Percentiles rank a stretch among this genome's conserved stretches.
Conservation (phyloP, 1,140 invertebrate species). For the Hydropsyche tenuis region DNA sequence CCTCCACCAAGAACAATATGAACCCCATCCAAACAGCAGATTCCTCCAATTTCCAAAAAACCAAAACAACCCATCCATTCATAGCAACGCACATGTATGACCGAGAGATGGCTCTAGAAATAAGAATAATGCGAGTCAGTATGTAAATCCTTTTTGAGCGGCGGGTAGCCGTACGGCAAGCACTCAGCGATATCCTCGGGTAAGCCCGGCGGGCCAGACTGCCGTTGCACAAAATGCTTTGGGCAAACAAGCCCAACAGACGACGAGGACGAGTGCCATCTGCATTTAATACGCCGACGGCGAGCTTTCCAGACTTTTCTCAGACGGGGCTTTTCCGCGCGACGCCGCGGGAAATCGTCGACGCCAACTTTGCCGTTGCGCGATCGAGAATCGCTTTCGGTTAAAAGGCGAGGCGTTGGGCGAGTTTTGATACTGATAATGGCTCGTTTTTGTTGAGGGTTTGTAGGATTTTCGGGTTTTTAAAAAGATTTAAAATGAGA, state of each 20-base stretch:
- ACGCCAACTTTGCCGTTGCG: too few relatives aligned
- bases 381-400: too few relatives aligned
- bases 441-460: too few relatives aligned
- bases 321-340: conserved; percentile 3
- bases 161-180: background rate
- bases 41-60: too few relatives aligned
- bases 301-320: conserved; percentile 32
- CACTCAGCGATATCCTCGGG: conserved; percentile 5
- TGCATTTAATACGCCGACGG: conserved; percentile 35
- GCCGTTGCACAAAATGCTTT: conserved; percentile 32
- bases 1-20: too few relatives aligned
- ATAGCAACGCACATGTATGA: too few relatives aligned
- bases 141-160: conserved; percentile 9
- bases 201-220: conserved; percentile 12
- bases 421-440: too few relatives aligned
- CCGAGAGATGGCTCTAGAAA: background rate
- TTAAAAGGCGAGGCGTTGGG: too few relatives aligned
- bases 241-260: conserved; percentile 31
- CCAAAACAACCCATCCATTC: too few relatives aligned
- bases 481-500: too few relatives aligned
- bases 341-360: background rate
- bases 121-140: conserved; percentile 7
- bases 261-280: conserved; percentile 28
- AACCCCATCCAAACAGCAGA: too few relatives aligned
- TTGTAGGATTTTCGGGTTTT: too few relatives aligned